Conservation (phyloP, 2,888 invertebrate genomes). For the Chalcosyrphus nemorum region DNA sequence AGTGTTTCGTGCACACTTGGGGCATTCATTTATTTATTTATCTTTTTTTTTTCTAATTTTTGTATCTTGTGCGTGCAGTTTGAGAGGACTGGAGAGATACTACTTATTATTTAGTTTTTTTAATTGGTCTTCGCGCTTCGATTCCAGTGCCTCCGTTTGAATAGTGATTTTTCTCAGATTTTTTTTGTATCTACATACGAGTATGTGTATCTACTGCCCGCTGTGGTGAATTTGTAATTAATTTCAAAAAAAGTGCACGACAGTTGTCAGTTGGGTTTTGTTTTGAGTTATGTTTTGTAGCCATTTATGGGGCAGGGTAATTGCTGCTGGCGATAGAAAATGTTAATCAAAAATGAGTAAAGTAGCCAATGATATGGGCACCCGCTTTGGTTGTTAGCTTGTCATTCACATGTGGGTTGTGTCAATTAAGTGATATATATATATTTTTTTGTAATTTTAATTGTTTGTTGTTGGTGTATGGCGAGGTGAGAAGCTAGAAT, state of each 20-base stretch:
- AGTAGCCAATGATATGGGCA: constrained; percentile 10
- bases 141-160: too few relatives aligned
- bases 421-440: constrained; percentile 16
- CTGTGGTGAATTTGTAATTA: constrained; percentile 14
- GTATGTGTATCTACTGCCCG: not conserved
- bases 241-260: constrained; percentile 26
- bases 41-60: not conserved
- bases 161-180: not conserved
- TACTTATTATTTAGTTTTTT: not conserved
- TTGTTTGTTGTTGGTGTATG: not conserved
- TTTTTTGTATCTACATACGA: not conserved
- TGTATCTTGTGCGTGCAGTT: constrained; percentile 1
- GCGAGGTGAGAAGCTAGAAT: not conserved
- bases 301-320: constrained; percentile 40
- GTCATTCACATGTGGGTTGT: constrained; percentile 35
- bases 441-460: too few relatives aligned
- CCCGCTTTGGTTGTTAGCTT: not conserved
- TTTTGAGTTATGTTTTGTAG: constrained; percentile 23
- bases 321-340: constrained; percentile 18
- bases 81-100: not conserved
- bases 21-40: constrained; percentile 1
- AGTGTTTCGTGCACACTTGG: not conserved
- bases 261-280: constrained; percentile 28
- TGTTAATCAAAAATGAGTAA: constrained; percentile 31
- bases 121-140: constrained; percentile 2